These are phyloP conservation scores for Crax fasciolata DNA, from an alignment of 2,797 vertebrate species.

Conservation along the genomic window DNA sequence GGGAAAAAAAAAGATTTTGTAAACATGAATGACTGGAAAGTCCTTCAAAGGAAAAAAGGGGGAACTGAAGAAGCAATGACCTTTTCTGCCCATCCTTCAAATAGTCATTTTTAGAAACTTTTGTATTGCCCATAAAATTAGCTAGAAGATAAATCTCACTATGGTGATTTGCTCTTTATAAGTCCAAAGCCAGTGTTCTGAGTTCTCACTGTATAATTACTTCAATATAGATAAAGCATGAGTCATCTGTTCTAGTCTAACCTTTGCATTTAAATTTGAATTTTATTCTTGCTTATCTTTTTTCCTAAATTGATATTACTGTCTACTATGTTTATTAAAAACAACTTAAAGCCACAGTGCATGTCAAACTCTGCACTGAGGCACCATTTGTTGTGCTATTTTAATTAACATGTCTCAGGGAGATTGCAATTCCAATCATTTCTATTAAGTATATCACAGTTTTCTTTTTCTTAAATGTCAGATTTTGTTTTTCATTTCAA, in stretches of 20 bases:
- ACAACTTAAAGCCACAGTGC: slow-evolving; percentile 62
- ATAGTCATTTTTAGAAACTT: slow-evolving; percentile 47
- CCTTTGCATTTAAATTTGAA: slow-evolving; percentile 77
- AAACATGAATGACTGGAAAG: slow-evolving; percentile 34
- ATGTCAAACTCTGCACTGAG: slow-evolving; percentile 39
- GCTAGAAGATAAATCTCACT: slow-evolving; percentile 66
- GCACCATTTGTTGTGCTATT: slow-evolving; percentile 51
- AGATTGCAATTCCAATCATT: slow-evolving; percentile 58
- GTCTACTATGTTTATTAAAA: slow-evolving; percentile 74
- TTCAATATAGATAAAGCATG: slow-evolving; percentile 66
- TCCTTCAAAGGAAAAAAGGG: not conserved
- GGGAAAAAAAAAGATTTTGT: not conserved
- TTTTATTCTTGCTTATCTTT: slow-evolving; percentile 73
- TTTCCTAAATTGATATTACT: slow-evolving; percentile 68
- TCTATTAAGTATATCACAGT: slow-evolving; percentile 46
- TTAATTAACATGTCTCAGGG: slow-evolving; percentile 48
- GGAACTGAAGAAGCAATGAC: slow-evolving; percentile 39
- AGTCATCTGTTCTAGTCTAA: slow-evolving; percentile 69
- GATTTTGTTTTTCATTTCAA: slow-evolving; percentile 35
- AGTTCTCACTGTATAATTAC: slow-evolving; percentile 74
- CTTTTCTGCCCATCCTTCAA: slow-evolving; percentile 32
- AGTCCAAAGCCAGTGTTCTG: slow-evolving; percentile 53
- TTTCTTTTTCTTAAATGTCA: slow-evolving; percentile 14
- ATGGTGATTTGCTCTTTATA: slow-evolving; percentile 69
- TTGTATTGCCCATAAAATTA: slow-evolving; percentile 61